Conservation (phyloP, 2,113 vertebrate genomes). For the Myodes glareolus region DNA sequence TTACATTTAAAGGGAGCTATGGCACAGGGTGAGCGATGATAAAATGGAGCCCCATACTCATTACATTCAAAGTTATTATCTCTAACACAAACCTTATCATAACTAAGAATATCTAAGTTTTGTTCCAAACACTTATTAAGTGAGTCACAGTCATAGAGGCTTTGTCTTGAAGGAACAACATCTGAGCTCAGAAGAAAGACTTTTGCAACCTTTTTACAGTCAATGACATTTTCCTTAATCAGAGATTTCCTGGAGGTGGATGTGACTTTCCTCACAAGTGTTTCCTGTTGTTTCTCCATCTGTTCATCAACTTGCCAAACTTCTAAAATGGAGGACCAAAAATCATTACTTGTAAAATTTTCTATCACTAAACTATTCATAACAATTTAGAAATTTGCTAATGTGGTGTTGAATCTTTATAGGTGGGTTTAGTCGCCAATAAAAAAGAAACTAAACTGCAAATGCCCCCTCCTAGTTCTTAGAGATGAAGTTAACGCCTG, state of each 20-base stretch:
- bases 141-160: slow-evolving; percentile 48
- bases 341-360: slow-evolving; percentile 69
- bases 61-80: slow-evolving; percentile 49
- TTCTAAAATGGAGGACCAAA: slow-evolving; percentile 78
- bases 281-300: slow-evolving; percentile 70
- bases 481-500: not conserved
- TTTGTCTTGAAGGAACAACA: slow-evolving; percentile 63
- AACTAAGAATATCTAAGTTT: slow-evolving; percentile 66
- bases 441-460: slow-evolving; percentile 33
- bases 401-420: slow-evolving; percentile 4
- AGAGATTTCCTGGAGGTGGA: slow-evolving; percentile 66
- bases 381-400: slow-evolving; percentile 58
- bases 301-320: slow-evolving; percentile 75
- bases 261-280: slow-evolving; percentile 68
- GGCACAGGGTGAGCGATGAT: slow-evolving; percentile 36
- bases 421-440: not conserved
- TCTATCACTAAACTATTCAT: slow-evolving; percentile 46
- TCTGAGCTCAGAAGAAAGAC: slow-evolving; percentile 63
- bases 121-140: slow-evolving; percentile 57
- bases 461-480: not conserved
- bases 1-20: slow-evolving; percentile 62
- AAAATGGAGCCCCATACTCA: slow-evolving; percentile 42
- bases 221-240: slow-evolving; percentile 59
- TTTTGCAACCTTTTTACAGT: slow-evolving; percentile 67
- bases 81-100: slow-evolving; percentile 55